Base-by-base conservation (phyloP, 2,888 invertebrate species). In the Cheiracanthium punctorium region DNA sequence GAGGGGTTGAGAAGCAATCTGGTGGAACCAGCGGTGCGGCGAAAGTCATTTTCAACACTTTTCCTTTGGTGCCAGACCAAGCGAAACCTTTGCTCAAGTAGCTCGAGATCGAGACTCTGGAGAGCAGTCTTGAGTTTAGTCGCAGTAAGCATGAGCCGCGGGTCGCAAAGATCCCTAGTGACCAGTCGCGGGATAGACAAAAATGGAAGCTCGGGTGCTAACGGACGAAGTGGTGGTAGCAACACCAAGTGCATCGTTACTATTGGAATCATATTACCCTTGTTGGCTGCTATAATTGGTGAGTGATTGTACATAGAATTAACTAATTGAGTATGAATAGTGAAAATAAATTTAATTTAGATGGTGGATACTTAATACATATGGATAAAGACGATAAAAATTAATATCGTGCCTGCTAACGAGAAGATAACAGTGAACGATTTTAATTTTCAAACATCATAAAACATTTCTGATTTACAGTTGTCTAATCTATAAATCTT, bases 1-100 rank as follows among this genome's bases (percentile, higher is more conserved):
- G 58, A n/a, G n/a, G 58, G 58, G 58, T 58, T 58, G 24, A 58
- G 24, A 58, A 58, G 14, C 24, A 24, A 58, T 58, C 58, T 58
- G 24, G n/a, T 58, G 58, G 58, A 58, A 58, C 58, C 24, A 17
- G 58, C 24, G 58, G 58, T 12, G 58, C 58, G 58, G 58, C 24
- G 58, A 58, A 58, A 58, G 58, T 58, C 58, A 4, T 58, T 58
- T 48, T 48, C 1, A 12, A 5, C 58, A 20, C 20, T 24, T 58
- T 58, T 58, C 58, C 58, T 58, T 58, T 12, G 58, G 58, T 58
- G 58, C 24, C 58, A n/a, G 24, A 58, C 58, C 14, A 58, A 58
- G 58, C 58, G 58, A 58, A 17, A 24, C 58, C 58, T 5, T n/a
- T 58, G 58, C 24, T 58, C 58, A 58, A 58, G 58, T 58, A 58